Evolutionary conservation across 1,140 invertebrate genomes (phyloP).

Genomic region (Latrodectus geometricus): DNA sequence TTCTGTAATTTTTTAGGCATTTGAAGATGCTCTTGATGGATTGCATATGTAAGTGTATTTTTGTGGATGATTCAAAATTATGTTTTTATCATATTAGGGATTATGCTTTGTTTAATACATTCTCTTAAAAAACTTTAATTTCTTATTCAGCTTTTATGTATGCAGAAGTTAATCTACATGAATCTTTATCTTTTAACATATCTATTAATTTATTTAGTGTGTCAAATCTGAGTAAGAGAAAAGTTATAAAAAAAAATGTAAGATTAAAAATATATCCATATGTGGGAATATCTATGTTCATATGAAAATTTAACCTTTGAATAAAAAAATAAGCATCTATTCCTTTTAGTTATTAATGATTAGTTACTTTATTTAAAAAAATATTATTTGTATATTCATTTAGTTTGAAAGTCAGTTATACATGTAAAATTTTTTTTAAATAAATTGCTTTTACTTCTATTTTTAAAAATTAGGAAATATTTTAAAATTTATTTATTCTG

Average conservation of each 20-base stretch:
- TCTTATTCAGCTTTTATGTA: neutral
- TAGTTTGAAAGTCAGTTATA: too few species aligned
- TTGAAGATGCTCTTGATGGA: slow-evolving; percentile 60
- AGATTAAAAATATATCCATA: too few species aligned
- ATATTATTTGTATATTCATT: too few species aligned
- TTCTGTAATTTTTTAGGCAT: slow-evolving; percentile 27
- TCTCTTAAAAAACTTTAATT: neutral
- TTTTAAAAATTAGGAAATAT: too few species aligned
- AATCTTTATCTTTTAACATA: neutral
- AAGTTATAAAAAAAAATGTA: neutral
- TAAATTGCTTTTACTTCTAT: too few species aligned
- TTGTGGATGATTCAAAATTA: neutral
- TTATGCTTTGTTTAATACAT: neutral
- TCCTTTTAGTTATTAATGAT: too few species aligned
- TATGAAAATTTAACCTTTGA: too few species aligned
- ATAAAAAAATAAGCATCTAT: too few species aligned
- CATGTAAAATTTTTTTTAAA: too few species aligned
- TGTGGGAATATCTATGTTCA: too few species aligned
- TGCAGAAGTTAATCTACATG: neutral
- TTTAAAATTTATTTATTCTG: too few species aligned
- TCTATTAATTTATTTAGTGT: neutral
- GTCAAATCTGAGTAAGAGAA: neutral
- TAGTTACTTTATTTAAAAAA: too few species aligned
- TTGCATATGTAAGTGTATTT: slow-evolving; percentile 47
- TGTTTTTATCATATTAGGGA: neutral